Base-by-base conservation (phyloP, 2,797 vertebrate species). In the Coregonus suidteri region DNA sequence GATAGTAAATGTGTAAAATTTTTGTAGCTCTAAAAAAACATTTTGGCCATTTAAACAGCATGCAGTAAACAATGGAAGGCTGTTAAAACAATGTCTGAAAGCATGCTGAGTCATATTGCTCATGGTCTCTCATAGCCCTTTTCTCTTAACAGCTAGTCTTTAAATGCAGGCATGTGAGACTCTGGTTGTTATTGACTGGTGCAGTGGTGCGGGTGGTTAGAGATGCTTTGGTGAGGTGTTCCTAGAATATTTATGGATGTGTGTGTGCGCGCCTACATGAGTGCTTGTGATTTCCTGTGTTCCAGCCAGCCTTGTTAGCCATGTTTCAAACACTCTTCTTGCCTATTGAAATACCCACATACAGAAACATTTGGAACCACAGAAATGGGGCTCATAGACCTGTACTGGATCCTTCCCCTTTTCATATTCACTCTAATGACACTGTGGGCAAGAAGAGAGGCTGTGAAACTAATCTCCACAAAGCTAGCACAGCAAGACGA, bases 71-170 rank as follows among this genome's bases (percentile, higher is more conserved):
- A 9, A 47, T 47, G 6, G n/a, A 62, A 16, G 51, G 47, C 47
- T 35, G 31, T 56, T 56, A 73, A 73, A 47, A 73, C 15, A 6
- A 41, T 15, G 25, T 20, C 71, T 34, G 14, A 72, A 72, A 72
- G 51, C 52, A 31, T 25, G 5, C 47, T 25, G 71, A 54, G 31
- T 31, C 13, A 34, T 20, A 59, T n/a, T 59, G 18, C 16, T n/a
- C 54, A 59, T 18, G 20, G 59, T 25, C 41, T 47, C 41, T 11
- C 41, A 47, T 47, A 11, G 41, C 3, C 9, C 9, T 9, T 47
- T 47, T 34, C 31, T 34, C 31, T 34, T 34, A 53, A 59, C 6
- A 20, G 54, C 41, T 11, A 47, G 18, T 59, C 54, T 59, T 18
- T 16, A 5, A 56, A 56, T 16, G 4, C 4, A 56, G 54, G 54